Evolutionary conservation across 2,113 vertebrate genomes (phyloP).

Genomic region (Bombycilla garrulus): DNA sequence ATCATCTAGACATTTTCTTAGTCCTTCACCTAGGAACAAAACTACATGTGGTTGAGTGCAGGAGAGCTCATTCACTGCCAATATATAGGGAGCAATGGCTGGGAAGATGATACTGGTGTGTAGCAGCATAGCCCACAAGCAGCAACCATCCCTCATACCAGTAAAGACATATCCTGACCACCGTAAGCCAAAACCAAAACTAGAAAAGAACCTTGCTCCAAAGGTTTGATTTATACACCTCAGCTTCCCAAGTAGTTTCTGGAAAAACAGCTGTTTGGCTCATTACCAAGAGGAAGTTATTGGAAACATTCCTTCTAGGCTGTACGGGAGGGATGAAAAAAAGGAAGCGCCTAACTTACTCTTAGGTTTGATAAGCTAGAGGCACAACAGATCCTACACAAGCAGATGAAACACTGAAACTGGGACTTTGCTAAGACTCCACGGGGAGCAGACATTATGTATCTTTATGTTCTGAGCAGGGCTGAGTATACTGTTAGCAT

Average conservation of each 20-base stretch:
- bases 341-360: background rate
- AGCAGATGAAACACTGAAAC: background rate
- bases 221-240: background rate
- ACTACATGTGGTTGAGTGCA: background rate
- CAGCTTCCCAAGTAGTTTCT: background rate
- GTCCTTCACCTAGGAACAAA: background rate
- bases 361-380: background rate
- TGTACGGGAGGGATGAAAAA: background rate
- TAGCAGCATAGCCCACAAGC: background rate
- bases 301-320: background rate
- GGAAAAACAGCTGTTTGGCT: conserved; percentile 9
- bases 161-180: background rate
- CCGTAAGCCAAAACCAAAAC: background rate
- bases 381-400: background rate
- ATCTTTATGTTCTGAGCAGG: background rate
- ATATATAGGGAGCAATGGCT: background rate
- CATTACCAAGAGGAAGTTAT: background rate
- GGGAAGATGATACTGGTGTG: background rate
- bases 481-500: background rate
- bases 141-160: background rate
- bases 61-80: background rate
- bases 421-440: background rate
- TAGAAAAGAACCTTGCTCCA: background rate
- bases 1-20: background rate
- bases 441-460: background rate